Evolutionary conservation across 2,797 vertebrate species (phyloP).

Genomic region (Clarias laeviceps): DNA sequence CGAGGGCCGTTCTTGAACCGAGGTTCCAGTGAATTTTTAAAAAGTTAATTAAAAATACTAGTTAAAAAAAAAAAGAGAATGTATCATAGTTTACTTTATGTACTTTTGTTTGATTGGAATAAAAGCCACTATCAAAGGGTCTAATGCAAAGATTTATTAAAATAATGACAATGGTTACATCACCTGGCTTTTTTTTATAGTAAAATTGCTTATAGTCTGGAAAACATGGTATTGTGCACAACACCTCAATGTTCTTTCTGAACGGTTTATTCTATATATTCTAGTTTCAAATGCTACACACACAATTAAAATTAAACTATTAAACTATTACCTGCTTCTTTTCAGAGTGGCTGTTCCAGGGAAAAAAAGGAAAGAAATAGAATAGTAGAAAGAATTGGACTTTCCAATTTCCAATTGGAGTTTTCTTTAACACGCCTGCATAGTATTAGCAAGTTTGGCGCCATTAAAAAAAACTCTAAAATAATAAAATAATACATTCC

Average conservation of each 20-base stretch:
- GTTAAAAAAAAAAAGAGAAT: not conserved
- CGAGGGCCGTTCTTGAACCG: too few relatives aligned
- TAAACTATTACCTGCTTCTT: not conserved
- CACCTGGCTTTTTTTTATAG: not conserved
- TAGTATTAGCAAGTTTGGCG: not conserved
- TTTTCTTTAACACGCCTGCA: not conserved
- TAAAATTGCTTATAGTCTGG: not conserved
- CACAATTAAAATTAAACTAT: conserved; percentile 58
- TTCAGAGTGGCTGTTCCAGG: not conserved
- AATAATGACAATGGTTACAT: not conserved
- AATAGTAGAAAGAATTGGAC: too few relatives aligned
- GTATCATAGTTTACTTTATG: not conserved
- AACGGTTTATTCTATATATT: conserved; percentile 24
- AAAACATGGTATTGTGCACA: not conserved
- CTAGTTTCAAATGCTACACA: conserved; percentile 31
- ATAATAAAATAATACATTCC: conserved; percentile 65
- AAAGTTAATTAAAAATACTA: not conserved
- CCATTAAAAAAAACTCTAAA: not conserved
- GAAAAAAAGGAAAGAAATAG: not conserved
- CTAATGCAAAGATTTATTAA: not conserved
- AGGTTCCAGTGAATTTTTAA: too few relatives aligned
- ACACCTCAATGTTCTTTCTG: not conserved
- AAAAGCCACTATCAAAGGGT: not conserved
- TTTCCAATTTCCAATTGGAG: too few relatives aligned
- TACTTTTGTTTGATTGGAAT: not conserved